Conservation (phyloP, 2,797 vertebrate species). For the Falco columbarius region DNA sequence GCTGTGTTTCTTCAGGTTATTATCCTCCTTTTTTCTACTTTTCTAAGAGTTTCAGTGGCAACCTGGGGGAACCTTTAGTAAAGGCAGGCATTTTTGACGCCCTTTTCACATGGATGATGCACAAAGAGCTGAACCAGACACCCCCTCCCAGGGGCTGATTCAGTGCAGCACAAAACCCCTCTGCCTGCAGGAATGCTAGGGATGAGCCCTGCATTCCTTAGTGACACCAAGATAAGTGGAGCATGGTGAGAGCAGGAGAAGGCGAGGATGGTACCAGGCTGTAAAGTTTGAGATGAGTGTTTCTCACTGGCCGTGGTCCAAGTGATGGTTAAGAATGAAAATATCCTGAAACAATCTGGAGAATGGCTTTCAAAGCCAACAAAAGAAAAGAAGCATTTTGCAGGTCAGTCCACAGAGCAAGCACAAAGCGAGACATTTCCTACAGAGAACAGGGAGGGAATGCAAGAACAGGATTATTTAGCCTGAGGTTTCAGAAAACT, state of each 20-base stretch:
- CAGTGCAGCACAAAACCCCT: constrained; percentile 19
- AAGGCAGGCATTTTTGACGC: not conserved
- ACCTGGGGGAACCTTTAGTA: not conserved
- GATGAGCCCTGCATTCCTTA: constrained; percentile 73
- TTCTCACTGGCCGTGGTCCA: not conserved
- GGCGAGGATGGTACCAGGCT: constrained; percentile 76
- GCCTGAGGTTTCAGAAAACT: not conserved
- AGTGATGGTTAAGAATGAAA: not conserved
- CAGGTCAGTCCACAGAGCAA: not conserved
- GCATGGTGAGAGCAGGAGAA: not conserved
- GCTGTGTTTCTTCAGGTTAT: not conserved
- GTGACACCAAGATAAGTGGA: constrained; percentile 78
- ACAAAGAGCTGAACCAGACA: not conserved
- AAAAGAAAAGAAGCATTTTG: not conserved
- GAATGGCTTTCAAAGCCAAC: not conserved
- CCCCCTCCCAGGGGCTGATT: not conserved
- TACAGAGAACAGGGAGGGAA: not conserved
- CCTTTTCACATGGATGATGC: not conserved
- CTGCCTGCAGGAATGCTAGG: constrained; percentile 49
- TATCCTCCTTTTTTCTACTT: not conserved
- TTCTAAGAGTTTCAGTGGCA: not conserved
- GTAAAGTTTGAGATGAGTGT: constrained; percentile 53
- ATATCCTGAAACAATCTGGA: not conserved
- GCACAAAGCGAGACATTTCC: not conserved
- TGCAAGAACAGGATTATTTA: not conserved